A percentile compares a stretch with the other conserved stretches of the same genome.
These are phyloP conservation scores for Dipodomys merriami DNA, from an alignment of 2,113 vertebrate genomes.

Conservation along the genomic window DNA sequence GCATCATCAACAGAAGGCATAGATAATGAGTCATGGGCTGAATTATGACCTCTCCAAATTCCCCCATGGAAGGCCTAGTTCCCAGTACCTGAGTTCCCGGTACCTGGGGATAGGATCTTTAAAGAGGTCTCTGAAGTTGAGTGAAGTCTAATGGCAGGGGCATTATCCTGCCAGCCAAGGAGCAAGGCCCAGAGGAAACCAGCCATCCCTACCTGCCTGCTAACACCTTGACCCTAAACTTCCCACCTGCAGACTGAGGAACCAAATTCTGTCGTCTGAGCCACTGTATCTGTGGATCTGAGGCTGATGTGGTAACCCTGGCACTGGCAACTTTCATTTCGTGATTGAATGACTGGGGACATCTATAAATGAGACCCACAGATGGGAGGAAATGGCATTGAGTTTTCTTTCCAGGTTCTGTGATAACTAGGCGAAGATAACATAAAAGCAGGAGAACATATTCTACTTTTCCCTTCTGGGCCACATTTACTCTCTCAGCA, in stretches of 20 bases:
- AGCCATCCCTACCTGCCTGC: accelerated
- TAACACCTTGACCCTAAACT: neutral
- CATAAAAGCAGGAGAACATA: neutral
- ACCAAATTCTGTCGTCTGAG: accelerated
- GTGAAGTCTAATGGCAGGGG: neutral
- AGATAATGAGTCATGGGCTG: neutral
- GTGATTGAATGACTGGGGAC: neutral
- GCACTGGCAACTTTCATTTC: neutral
- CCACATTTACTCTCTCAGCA: neutral
- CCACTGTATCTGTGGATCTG: accelerated
- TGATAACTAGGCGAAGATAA: neutral
- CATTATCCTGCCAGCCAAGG: neutral
- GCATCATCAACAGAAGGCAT: neutral
- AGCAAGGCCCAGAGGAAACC: neutral
- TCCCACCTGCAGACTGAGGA: neutral
- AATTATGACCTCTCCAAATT: neutral
- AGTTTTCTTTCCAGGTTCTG: neutral
- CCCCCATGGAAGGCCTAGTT: neutral
- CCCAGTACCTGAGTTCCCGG: neutral
- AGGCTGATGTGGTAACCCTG: accelerated
- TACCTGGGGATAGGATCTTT: neutral
- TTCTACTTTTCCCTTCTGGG: neutral
- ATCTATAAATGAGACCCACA: neutral
- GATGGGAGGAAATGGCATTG: neutral
- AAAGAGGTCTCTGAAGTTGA: neutral